Base-by-base conservation (phyloP, 2,888 invertebrate species). In the Hydroisotoma schaefferi region DNA sequence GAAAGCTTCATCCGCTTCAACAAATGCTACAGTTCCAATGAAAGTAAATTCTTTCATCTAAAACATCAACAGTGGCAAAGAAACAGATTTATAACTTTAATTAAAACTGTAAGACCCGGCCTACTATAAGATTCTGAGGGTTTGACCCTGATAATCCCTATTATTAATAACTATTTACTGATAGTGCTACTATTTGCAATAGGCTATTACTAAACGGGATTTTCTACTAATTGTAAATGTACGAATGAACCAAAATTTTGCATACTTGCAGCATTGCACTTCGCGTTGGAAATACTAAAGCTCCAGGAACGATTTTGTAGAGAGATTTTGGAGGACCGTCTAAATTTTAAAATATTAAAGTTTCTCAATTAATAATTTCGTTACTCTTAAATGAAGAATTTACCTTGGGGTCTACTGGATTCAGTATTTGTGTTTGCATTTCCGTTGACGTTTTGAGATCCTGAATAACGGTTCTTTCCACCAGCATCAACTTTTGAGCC, bases 291-390 rank as follows among this genome's bases (percentile, higher is more conserved):
- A 52, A 52, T 4, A 52, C 51, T 4, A 52, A 22, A 22, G 51
- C 51, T 6, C 51, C 51, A n/a, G 51, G 51, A 4, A 52, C 51
- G 29, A 52, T 52, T 37, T 37, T 29, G 37, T 33, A 52, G 6
- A 52, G 23, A 3, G 20, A 5, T 29, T 52, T 37, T 6, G 37
- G 37, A 20, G 51, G 51, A 25, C 26, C 28, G 8, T 27, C 49
- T 49, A 20, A 4, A 40, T 5, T 40, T 40, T 8, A 18, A 10
- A 10, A 10, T 18, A 20, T 8, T 6, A 43, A 26, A 46, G 12
- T 6, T 46, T 46, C 12, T 25, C 23, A 4, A 5, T 46, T 12
- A 4, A 18, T 15, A 40, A 40, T 18, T 15, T 20, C 20, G n/a
- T 40, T 40, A 33, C 20, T n/a, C n/a, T 40, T 40, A 40, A 40